Evolutionary conservation across 2,888 invertebrate genomes (phyloP).

Genomic region (Heliconius sara): DNA sequence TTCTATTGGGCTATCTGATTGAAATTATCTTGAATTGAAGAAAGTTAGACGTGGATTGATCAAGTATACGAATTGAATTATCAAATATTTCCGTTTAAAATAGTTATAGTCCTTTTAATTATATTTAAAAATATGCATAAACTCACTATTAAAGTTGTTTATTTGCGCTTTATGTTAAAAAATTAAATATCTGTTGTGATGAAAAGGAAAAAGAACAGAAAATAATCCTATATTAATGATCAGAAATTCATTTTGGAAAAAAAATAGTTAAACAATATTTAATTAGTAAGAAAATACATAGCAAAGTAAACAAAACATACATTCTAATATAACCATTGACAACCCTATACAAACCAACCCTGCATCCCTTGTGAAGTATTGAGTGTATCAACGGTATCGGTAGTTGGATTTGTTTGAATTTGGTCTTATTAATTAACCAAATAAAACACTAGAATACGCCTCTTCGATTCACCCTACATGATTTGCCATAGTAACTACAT

Average conservation of each 20-base stretch:
- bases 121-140: not conserved
- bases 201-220: not conserved
- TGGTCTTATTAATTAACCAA: slow-evolving; percentile 82
- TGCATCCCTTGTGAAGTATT: slow-evolving; percentile 60
- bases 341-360: slow-evolving; percentile 61
- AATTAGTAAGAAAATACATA: not conserved
- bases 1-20: slow-evolving; percentile 36
- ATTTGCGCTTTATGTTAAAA: not conserved
- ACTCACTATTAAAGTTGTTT: not conserved
- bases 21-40: slow-evolving; percentile 27
- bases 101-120: not conserved
- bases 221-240: not conserved
- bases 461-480: slow-evolving; percentile 40
- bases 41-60: slow-evolving; percentile 20
- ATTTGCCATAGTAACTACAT: slow-evolving; percentile 34
- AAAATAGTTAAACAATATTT: not conserved
- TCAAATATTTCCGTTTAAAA: not conserved
- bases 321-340: slow-evolving; percentile 46
- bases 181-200: not conserved
- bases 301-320: not conserved
- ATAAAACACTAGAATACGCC: slow-evolving; percentile 60
- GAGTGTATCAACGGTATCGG: slow-evolving; percentile 82
- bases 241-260: not conserved
- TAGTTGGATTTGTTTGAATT: slow-evolving; percentile 78
- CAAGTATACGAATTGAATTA: not conserved